Evolutionary conservation across 2,113 vertebrate genomes (phyloP), one percentile per base, ranked within the genome.

Genomic region (Poecilia latipinna): DNA sequence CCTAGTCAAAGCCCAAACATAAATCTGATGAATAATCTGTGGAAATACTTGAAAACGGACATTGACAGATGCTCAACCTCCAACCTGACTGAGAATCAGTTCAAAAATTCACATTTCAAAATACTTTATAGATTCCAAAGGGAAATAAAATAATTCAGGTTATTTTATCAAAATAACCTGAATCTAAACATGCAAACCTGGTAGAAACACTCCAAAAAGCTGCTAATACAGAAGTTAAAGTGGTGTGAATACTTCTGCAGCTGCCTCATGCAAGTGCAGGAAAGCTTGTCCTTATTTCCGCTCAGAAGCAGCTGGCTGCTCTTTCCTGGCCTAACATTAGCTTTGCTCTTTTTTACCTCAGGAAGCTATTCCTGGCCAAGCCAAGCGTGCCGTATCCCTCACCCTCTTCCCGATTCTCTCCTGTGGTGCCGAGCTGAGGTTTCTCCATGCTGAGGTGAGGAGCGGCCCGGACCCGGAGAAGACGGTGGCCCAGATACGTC

Each of bases 401-500:
- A 67, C 33, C 39, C 72, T 17, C 8, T 19, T 44, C 68, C 19
- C 71, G 35, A 22, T 65, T 32, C 67, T 82, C 63, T 70, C 22
- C 8, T 29, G 10, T 60, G 78, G 24, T 70, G 78, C 85, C 80
- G 75, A 85, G 78, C 72, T 37, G 82, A 86, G 79, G 76, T 80
- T 80, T 78, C 83, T 79, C 70, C 68, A 61, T 31, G 61, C 42
- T 70, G 69, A 57, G 13, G 65, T 51, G 66, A 73, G 48, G 73
- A 70, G 64, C 64, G 51, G 42, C 82, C 54, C 4, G 33, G 74
- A 72, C 76, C 57, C 11, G 13, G 80, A 76, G 61, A 82, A 84
- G 80, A 86, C 83, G 24, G 10, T 92, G 90, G 91, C 90, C 92
- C 82, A 91, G 86, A 93, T 91, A 86, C 77, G 83, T 92, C 87